Evolutionary conservation across 2,888 invertebrate genomes (phyloP).

Genomic region (Hipparchia sbordonii): DNA sequence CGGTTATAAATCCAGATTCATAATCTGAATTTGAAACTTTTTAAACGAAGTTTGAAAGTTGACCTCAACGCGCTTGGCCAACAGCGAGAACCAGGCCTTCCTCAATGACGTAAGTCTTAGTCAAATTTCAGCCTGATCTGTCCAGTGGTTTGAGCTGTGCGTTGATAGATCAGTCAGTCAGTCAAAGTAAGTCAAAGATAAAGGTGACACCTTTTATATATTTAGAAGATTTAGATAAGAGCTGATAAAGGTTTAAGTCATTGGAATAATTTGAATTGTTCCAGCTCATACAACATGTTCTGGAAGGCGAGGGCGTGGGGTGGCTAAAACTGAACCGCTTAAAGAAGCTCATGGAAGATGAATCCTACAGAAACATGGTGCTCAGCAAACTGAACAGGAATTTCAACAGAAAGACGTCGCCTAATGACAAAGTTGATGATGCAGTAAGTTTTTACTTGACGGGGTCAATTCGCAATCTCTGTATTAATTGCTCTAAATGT

Average conservation of each 20-base stretch:
- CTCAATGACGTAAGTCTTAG: constrained; percentile 90
- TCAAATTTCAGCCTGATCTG: background rate
- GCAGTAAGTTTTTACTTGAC: constrained; percentile 86
- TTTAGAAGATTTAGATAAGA: too few species aligned
- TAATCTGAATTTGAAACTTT: too few species aligned
- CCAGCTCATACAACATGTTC: constrained; percentile 90
- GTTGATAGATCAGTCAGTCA: too few species aligned
- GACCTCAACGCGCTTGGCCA: constrained; percentile 90
- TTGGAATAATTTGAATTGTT: constrained; percentile 28
- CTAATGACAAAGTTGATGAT: constrained; percentile 98
- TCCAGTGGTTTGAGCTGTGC: too few species aligned
- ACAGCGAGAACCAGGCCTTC: constrained; percentile 96
- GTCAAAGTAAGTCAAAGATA: too few species aligned
- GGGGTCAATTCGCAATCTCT: too few species aligned
- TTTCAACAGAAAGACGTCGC: constrained; percentile 94
- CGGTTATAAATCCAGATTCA: too few species aligned
- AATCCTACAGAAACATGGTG: constrained; percentile 97
- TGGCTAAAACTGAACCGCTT: constrained; percentile 97
- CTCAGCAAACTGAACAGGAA: constrained; percentile 97
- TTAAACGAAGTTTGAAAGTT: too few species aligned
- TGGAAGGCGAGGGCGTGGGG: constrained; percentile 97
- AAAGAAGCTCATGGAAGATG: constrained; percentile 99
- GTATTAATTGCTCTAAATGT: too few species aligned
- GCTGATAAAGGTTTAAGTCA: too few species aligned
- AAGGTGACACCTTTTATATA: too few species aligned